A percentile compares a stretch with the other conserved stretches of the same genome.
These are phyloP conservation scores for Tenebrio molitor DNA, from an alignment of 1,140 invertebrate species.

Conservation along the genomic window DNA sequence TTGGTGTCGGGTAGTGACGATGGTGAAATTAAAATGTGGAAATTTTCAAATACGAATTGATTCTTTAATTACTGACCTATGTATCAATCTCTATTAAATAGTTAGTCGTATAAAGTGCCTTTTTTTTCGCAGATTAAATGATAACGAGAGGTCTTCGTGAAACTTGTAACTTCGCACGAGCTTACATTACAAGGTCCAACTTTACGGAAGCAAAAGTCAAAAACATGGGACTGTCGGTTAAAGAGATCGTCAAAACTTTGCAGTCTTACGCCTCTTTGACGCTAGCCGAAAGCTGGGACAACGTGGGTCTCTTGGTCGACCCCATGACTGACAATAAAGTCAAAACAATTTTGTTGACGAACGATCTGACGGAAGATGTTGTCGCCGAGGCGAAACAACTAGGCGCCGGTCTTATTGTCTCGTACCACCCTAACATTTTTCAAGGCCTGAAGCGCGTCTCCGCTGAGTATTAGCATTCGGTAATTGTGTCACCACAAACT, in stretches of 20 bases:
- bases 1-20: conserved; percentile 95
- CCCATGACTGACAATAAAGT: conserved; percentile 75
- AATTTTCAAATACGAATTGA: conserved; percentile 58
- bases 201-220: not conserved
- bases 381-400: conserved; percentile 84
- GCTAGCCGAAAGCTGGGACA: conserved; percentile 93
- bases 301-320: conserved; percentile 93
- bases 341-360: conserved; percentile 87
- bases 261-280: conserved; percentile 78
- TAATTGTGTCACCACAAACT: conserved; percentile 6
- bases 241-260: conserved; percentile 65
- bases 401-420: conserved; percentile 85
- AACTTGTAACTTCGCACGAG: not conserved
- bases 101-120: not conserved
- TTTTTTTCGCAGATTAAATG: conserved; percentile 42
- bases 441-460: conserved; percentile 84
- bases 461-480: conserved; percentile 76
- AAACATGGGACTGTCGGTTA: conserved; percentile 38
- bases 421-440: conserved; percentile 98
- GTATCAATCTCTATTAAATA: not conserved
- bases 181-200: too few species aligned
- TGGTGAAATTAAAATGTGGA: conserved; percentile 91
- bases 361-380: conserved; percentile 93
- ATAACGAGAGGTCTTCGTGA: conserved; percentile 6
- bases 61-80: not conserved